A percentile compares a stretch with the other conserved stretches of the same genome.
Evolutionary conservation across 1,140 invertebrate species (phyloP).

Genomic region (Sarcophaga peregrina): DNA sequence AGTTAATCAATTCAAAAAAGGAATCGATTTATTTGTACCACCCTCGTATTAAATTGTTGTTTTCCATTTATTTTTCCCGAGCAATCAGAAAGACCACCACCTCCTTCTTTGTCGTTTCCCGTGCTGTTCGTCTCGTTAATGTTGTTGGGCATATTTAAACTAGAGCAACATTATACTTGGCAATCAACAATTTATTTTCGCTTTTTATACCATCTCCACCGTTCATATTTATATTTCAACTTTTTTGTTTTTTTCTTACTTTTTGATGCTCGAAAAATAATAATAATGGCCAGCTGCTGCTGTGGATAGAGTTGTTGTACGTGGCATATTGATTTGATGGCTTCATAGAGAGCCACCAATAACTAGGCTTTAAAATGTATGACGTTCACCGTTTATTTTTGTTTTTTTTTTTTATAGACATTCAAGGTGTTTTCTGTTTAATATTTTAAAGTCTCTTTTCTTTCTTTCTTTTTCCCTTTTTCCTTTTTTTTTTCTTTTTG

Average conservation of each 20-base stretch:
- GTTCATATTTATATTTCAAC: neutral
- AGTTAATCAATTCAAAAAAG: no score
- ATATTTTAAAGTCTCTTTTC: no score
- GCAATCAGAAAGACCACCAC: neutral
- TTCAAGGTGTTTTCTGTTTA: neutral
- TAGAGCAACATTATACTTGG: conserved; percentile 24
- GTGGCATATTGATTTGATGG: neutral
- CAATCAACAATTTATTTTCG: conserved; percentile 3
- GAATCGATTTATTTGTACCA: neutral
- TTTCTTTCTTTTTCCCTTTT: no score
- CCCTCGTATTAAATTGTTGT: neutral
- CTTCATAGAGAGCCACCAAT: neutral
- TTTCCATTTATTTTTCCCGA: neutral
- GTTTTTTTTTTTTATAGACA: neutral
- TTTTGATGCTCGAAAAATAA: neutral
- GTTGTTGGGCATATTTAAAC: conserved; percentile 10
- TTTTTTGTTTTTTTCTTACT: neutral
- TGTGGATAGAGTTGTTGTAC: neutral
- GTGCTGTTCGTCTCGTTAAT: neutral
- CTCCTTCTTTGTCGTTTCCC: neutral
- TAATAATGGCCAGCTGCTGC: neutral
- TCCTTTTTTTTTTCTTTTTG: neutral
- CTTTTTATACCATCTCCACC: neutral
- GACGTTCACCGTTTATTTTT: neutral
- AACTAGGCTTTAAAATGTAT: neutral